Percentiles rank a stretch among this genome's conserved stretches.
phyloP scores from a whole-genome alignment of 2,113 vertebrate genomes.

The Greenwoodochromis staneri region DNA sequence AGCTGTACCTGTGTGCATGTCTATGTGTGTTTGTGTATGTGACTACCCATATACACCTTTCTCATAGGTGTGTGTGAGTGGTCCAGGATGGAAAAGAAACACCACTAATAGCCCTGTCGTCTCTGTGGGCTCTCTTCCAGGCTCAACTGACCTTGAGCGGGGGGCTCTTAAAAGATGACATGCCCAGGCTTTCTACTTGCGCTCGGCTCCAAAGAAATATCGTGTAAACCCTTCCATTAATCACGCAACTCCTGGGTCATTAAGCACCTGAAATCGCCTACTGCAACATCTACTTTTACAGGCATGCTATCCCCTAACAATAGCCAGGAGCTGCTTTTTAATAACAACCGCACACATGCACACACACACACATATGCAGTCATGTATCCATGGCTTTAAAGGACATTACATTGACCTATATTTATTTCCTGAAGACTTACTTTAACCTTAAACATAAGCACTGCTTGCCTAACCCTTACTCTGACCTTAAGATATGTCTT shows the following conservation, averaged over 20 bases:
- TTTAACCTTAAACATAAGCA: neutral
- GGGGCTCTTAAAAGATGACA: constrained; percentile 39
- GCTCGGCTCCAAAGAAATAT: constrained; percentile 22
- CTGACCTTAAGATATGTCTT: neutral
- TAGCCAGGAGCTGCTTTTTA: constrained; percentile 38
- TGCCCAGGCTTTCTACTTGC: neutral
- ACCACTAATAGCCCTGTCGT: constrained; percentile 57
- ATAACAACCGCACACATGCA: constrained; percentile 1
- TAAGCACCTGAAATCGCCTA: constrained; percentile 41
- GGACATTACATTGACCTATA: neutral
- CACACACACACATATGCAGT: neutral
- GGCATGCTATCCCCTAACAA: constrained; percentile 21
- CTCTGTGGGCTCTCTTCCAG: constrained; percentile 48
- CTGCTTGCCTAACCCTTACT: neutral
- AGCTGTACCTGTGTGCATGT: neutral
- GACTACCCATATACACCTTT: neutral
- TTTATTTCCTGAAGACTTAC: neutral
- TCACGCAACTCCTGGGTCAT: constrained; percentile 55
- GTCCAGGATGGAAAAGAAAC: constrained; percentile 20
- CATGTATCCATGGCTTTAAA: neutral
- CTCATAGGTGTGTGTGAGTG: neutral
- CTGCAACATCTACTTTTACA: constrained; percentile 49
- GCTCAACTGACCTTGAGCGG: constrained; percentile 47
- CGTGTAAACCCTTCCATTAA: constrained; percentile 51
- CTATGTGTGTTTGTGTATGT: neutral